A percentile compares a stretch with the other conserved stretches of the same genome.
phyloP scores from a whole-genome alignment of 2,113 vertebrate species.

The Passer montanus region DNA sequence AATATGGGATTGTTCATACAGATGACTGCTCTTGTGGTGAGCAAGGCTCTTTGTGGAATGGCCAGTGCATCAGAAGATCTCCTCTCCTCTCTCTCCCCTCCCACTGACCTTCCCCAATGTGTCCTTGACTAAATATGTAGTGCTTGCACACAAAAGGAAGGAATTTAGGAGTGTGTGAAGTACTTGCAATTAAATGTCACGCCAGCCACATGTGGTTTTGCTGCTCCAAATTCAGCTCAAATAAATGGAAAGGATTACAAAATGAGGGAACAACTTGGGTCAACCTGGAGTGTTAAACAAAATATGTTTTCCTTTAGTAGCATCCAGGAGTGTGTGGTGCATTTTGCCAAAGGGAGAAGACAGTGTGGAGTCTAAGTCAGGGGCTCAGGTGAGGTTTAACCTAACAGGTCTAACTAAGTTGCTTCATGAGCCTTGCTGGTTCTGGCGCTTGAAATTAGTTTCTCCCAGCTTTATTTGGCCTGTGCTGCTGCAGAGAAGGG shows the following conservation, averaged over 20 bases:
- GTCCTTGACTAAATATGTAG: constrained; percentile 20
- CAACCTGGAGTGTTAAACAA: constrained; percentile 25
- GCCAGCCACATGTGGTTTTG: constrained; percentile 62
- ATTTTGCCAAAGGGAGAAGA: background rate
- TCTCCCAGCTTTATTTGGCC: constrained; percentile 16
- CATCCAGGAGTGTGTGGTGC: background rate
- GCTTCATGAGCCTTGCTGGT: background rate
- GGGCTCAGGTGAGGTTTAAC: background rate
- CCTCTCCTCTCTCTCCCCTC: background rate
- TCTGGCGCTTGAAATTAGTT: background rate
- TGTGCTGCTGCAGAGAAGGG: background rate
- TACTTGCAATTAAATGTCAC: constrained; percentile 59
- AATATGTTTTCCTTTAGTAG: constrained; percentile 33
- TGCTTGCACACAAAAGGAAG: constrained; percentile 50
- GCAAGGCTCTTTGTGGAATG: background rate
- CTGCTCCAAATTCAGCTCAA: constrained; percentile 59
- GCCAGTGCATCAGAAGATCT: background rate
- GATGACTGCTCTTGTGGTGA: constrained; percentile 16
- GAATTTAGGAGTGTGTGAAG: constrained; percentile 60
- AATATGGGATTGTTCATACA: background rate
- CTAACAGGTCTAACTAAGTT: background rate
- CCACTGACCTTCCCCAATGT: constrained; percentile 20
- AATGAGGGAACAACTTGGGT: constrained; percentile 49
- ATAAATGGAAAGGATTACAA: constrained; percentile 60
- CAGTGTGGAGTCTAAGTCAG: background rate